Conservation (phyloP, 2,888 invertebrate genomes). For the Idaea aversata region DNA sequence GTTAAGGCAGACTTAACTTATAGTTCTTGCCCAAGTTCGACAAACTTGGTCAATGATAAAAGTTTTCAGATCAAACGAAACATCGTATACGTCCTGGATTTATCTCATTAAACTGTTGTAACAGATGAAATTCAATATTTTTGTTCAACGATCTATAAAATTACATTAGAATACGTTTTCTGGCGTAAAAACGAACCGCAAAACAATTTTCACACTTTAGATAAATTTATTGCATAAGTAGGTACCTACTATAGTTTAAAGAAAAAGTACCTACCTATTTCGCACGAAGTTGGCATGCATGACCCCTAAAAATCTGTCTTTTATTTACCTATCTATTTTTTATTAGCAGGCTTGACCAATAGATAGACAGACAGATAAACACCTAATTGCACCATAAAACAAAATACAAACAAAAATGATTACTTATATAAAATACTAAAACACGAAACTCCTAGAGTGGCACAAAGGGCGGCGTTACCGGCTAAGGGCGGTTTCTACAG, state of each 20-base stretch:
- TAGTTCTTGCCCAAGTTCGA: neutral
- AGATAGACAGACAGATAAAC: too few relatives aligned
- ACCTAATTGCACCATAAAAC: too few relatives aligned
- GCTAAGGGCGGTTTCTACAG: too few relatives aligned
- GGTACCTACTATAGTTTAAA: neutral
- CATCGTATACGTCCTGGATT: neutral
- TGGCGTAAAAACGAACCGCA: neutral
- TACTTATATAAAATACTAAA: too few relatives aligned
- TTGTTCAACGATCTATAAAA: neutral
- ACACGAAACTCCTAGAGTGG: too few relatives aligned
- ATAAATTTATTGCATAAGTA: neutral
- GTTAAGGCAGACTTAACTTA: neutral
- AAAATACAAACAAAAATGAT: too few relatives aligned
- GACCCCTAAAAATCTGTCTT: too few relatives aligned
- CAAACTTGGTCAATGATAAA: neutral
- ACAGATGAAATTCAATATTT: neutral
- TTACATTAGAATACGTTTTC: neutral
- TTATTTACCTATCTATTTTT: too few relatives aligned
- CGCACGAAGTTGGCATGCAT: neutral
- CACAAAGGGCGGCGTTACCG: too few relatives aligned
- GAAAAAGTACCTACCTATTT: neutral
- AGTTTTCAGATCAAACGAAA: neutral
- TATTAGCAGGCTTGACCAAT: too few relatives aligned
- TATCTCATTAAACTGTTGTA: slow-evolving; percentile 19
- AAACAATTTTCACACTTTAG: neutral